Evolutionary conservation across 1,140 invertebrate genomes (phyloP), one percentile per base, ranked within the genome.

Genomic region (Lethrus apterus): DNA sequence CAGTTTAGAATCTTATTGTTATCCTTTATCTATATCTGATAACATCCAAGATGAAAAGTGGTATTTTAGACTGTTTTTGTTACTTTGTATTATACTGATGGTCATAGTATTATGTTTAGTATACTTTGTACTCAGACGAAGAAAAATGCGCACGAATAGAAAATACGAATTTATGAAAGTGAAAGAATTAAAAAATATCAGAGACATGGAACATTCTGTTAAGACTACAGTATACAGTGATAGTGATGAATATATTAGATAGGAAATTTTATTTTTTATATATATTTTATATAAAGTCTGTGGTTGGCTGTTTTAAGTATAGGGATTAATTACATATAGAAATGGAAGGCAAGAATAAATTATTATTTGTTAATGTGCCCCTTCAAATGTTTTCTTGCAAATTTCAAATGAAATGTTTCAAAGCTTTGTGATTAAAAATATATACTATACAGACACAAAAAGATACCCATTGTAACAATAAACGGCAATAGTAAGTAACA

Each of bases 1-100:
- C 0, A 42, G 45, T 7, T 50, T 21, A 11, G 64, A 68, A 52
- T 52, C 29, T 17, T 69, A 68, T 46, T 71, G 69, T 50, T 71
- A 70, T 55, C 64, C 68, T 4, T 33, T 43, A 13, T 55, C 53
- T 18, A 35, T 69, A 38, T 45, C 62, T 2, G 51, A 52, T 8
- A 52, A 58, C 33, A 56, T 69, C 7, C 8, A 60, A 5, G 56
- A 56, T 23, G 52, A 60, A 36, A 61, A 59, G 26, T 68, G 63
- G 65, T 60, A 57, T 40, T 57, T 56, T 18, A 52, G 58, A 29
- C 44, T 59, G 5, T 55, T 59, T 48, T 24, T 67, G 10, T 24
- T 62, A 1, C 52, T 66, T 36, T 44, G 42, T 21, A 48, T 63
- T 15, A 44, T 59, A 26, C 23, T 55, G 18, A 18, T 44, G 8